Percentiles rank a stretch among this genome's conserved stretches.
phyloP scores from a whole-genome alignment of 2,797 vertebrate genomes.

The Sebastes nivosus region DNA sequence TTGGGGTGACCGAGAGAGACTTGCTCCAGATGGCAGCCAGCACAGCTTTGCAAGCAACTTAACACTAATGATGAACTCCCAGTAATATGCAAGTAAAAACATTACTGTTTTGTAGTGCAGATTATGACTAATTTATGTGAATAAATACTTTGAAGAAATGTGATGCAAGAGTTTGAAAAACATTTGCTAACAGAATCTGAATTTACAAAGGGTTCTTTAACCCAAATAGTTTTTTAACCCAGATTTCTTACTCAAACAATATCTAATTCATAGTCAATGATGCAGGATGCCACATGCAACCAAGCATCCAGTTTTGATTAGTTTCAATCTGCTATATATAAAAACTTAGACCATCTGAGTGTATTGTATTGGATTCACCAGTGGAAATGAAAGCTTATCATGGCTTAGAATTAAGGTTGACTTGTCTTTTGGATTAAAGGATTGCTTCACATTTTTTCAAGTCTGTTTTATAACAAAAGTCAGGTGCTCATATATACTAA shows the following conservation, averaged over 20 bases:
- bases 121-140: slow-evolving; percentile 11
- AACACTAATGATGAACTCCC: background rate
- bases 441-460: background rate
- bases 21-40: slow-evolving; percentile 1
- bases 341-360: background rate
- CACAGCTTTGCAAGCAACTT: background rate
- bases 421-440: background rate
- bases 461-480: background rate
- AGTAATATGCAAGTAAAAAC: background rate
- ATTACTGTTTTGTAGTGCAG: background rate
- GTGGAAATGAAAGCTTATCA: background rate
- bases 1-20: background rate
- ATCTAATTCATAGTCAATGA: background rate
- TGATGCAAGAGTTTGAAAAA: background rate
- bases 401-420: background rate
- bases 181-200: background rate
- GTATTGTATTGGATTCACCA: background rate
- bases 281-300: background rate
- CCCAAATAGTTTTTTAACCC: background rate
- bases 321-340: background rate
- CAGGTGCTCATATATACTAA: background rate
- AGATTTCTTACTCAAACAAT: background rate
- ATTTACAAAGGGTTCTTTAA: background rate
- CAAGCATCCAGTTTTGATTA: background rate
- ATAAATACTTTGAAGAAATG: slow-evolving; percentile 3